Percentiles rank a stretch among this genome's conserved stretches.
Evolutionary conservation across 2,113 vertebrate genomes (phyloP).

Genomic region (Brachirus orientalis): DNA sequence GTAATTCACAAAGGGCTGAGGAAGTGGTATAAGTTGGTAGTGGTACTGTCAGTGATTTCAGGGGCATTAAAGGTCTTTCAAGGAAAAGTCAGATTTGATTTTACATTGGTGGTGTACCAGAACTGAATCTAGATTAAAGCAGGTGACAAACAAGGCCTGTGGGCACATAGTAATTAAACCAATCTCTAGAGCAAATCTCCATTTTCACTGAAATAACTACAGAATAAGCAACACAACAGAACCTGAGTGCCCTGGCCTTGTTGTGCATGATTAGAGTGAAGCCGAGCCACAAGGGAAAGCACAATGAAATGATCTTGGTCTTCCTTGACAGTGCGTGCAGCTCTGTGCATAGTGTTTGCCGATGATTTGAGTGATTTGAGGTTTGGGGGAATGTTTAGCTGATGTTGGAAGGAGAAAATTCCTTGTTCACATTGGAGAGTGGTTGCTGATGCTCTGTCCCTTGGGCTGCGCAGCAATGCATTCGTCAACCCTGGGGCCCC

Average conservation of each 20-base stretch:
- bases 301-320: constrained; percentile 37
- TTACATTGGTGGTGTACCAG: no score
- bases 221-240: constrained; percentile 13
- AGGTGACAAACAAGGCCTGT: not conserved
- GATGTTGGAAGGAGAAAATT: constrained; percentile 19
- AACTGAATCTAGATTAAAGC: no score
- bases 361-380: not conserved
- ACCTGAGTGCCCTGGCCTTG: constrained; percentile 16
- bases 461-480: constrained; percentile 24
- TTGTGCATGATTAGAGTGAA: constrained; percentile 38
- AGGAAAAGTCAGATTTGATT: no score
- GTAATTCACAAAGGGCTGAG: no score
- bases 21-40: no score
- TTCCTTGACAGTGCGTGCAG: constrained; percentile 30
- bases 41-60: no score
- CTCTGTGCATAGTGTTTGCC: constrained; percentile 26
- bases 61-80: no score
- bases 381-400: constrained; percentile 34
- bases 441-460: constrained; percentile 39
- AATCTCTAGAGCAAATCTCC: not conserved
- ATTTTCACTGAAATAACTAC: constrained; percentile 26
- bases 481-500: constrained; percentile 53
- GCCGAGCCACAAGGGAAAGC: constrained; percentile 13
- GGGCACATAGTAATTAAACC: constrained; percentile 11
- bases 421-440: constrained; percentile 41